A percentile compares a stretch with the other conserved stretches of the same genome.
Evolutionary conservation across 2,888 invertebrate genomes (phyloP).

Genomic region (Volucella inanis): DNA sequence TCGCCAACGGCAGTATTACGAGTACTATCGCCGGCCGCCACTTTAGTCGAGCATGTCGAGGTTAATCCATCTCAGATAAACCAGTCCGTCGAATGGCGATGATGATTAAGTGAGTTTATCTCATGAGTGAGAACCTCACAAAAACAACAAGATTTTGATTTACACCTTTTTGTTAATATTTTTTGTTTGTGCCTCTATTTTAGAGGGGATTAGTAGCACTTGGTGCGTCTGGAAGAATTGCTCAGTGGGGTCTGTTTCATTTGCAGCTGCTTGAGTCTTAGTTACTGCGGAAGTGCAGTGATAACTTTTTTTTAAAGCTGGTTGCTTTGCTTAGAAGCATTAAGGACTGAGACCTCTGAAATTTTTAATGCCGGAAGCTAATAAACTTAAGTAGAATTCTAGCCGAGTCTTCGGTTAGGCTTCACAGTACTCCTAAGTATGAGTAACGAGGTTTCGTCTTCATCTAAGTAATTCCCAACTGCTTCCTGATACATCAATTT

Average conservation of each 20-base stretch:
- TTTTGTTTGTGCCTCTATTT: background rate
- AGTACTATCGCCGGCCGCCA: conserved; percentile 2
- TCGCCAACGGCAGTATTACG: background rate
- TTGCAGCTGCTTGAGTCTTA: background rate
- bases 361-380: too few species aligned
- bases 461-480: too few species aligned
- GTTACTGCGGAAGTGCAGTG: too few species aligned
- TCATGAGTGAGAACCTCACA: conserved; percentile 3
- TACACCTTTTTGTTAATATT: background rate
- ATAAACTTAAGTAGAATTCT: too few species aligned
- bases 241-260: conserved; percentile 8
- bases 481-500: too few species aligned
- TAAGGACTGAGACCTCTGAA: too few species aligned
- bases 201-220: conserved; percentile 23
- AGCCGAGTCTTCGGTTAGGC: too few species aligned
- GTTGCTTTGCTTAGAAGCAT: too few species aligned
- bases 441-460: too few species aligned
- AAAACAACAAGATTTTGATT: conserved; percentile 42
- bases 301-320: too few species aligned
- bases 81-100: conserved; percentile 9
- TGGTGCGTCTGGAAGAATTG: background rate
- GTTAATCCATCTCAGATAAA: conserved; percentile 63
- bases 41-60: conserved; percentile 33
- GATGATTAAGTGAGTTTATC: conserved; percentile 48
- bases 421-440: too few species aligned